Evolutionary conservation across 2,797 vertebrate genomes (phyloP), one percentile per base, ranked within the genome.

Genomic region (Phoxinus dragarum): DNA sequence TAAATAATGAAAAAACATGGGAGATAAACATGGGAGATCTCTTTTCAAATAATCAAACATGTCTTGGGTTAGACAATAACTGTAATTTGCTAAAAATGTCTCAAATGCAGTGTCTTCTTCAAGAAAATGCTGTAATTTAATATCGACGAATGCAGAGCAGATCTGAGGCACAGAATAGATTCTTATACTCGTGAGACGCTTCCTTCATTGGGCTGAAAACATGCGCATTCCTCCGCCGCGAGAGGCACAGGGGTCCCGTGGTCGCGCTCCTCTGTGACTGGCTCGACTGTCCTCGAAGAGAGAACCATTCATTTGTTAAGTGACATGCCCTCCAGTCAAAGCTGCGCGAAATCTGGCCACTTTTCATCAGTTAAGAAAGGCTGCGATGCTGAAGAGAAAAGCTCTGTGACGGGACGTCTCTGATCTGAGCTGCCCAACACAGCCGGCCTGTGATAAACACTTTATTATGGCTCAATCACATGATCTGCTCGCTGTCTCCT

Each of bases 251-350:
- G 89, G 92, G 93, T 94, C 91, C 92, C 68, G 86, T 92, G 92
- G 91, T 93, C 89, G 81, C 88, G 89, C 85, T 71, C 87, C 87
- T 90, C 90, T 90, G 88, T 93, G 91, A 94, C 91, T 92, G 86
- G 90, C 91, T 88, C 88, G 80, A 94, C 93, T 92, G 94, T 94
- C 91, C 88, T 91, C 66, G 88, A 92, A 91, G 90, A 94, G 89
- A 93, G 91, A 86, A 88, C 88, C 91, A 94, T 94, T 95, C 94
- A 94, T 94, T 91, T 92, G 17, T 86, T 90, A 85, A 93, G 92
- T 92, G 92, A 93, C 93, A 88, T 91, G 94, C 90, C 93, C 92
- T 88, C 83, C 88, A 93, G 92, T 92, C 79, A 87, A 90, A 89
- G 88, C 90, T 69, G 89, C 87, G 85, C 84, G 84, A 91, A 93